Evolutionary conservation across 64 coral and sea anemone species (phyloP).

Genomic region (Porites lutea): DNA sequence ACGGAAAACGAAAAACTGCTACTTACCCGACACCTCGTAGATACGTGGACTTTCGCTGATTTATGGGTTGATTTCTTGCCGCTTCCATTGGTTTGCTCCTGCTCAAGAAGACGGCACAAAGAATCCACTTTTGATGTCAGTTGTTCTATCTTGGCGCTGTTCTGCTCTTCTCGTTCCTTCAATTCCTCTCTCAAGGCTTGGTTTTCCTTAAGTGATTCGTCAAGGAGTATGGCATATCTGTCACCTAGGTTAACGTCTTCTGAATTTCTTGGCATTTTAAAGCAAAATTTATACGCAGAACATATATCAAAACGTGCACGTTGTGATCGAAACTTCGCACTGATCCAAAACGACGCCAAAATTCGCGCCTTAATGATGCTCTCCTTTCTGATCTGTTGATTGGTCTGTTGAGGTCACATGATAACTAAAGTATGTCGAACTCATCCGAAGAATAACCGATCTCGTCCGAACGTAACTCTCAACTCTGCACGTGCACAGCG

Average conservation of each 20-base stretch:
- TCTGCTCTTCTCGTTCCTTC: not conserved
- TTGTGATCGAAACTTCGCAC: not conserved
- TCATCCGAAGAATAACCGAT: not conserved
- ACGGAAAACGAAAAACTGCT: too few relatives aligned
- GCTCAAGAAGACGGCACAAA: not conserved
- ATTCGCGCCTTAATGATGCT: not conserved
- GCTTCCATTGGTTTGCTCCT: not conserved
- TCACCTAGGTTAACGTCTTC: not conserved
- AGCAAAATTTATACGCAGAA: not conserved
- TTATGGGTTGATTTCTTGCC: not conserved
- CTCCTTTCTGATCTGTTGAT: not conserved
- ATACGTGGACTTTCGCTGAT: not conserved
- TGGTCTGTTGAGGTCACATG: not conserved
- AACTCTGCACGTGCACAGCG: not conserved
- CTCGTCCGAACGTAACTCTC: not conserved
- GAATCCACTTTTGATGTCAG: not conserved
- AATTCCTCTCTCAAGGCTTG: not conserved
- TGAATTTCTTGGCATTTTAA: not conserved
- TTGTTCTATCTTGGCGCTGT: not conserved
- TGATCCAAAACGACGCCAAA: not conserved
- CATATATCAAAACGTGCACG: not conserved
- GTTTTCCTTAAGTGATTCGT: constrained; percentile 10
- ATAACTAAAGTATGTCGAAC: not conserved
- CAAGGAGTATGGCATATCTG: not conserved
- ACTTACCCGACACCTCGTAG: constrained; percentile 4